Evolutionary conservation across 2,888 invertebrate species (phyloP), one percentile per base, ranked within the genome.

Genomic region (Agrilus mali): DNA sequence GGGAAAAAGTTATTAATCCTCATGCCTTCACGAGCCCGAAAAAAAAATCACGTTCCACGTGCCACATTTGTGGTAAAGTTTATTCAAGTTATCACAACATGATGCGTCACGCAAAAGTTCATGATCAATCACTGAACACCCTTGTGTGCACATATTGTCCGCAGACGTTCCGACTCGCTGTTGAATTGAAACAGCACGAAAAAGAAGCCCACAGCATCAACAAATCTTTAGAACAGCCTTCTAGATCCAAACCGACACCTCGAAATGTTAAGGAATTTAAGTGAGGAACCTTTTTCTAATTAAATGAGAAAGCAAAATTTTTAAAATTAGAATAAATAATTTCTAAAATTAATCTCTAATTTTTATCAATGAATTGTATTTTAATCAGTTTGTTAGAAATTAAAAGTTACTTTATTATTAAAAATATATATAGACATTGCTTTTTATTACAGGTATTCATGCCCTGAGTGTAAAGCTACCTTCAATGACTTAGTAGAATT

Each of bases 91-190:
- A 75, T 55, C 68, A 71, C 36, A 73, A 74, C 58, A 69, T 77
- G 64, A 67, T 75, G 8, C 71, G 75, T 53, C 77, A 77, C 61
- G 68, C 73, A 50, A 74, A 70, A 53, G 61, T 67, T 8, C 67
- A 71, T 43, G 71, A 72, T 45, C 64, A 66, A 34, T 69, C 70
- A 50, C 71, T 71, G 38, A 69, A 61, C 47, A 70, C 70, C 36
- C 70, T 77, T 44, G 72, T 73, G 54, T 78, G 78, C 51, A 72
- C 73, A 46, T 75, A 77, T 43, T 78, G 78, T 51, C 72, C 74
- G 36, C 64, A 71, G 17, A 73, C 71, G 52, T 78, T 72, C 53
- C 65, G 70, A 47, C 70, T 72, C 49, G 70, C 75, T 34, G 62
- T 69, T 3, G 75, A 75, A 47, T 57, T 78, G 1, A 71, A 77